Percentiles rank a stretch among this genome's conserved stretches.
These are phyloP conservation scores for Calliopum simillimum DNA, from an alignment of 2,888 invertebrate genomes.

Conservation along the genomic window DNA sequence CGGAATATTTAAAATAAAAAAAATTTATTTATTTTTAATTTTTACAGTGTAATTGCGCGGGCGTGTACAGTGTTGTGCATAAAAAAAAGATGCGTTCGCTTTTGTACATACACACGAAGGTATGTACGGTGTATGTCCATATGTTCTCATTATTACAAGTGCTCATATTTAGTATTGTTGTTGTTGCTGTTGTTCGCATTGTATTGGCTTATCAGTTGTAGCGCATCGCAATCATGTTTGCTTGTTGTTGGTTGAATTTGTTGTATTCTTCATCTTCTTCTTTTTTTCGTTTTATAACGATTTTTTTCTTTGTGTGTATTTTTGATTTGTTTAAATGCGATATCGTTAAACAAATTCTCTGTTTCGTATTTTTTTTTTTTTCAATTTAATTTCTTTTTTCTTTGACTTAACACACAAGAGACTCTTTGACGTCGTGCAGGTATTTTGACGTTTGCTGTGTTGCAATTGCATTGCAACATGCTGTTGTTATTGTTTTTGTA, in stretches of 20 bases:
- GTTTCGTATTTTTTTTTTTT: constrained; percentile 9
- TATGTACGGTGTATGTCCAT: no score
- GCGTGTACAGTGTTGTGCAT: no score
- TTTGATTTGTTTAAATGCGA: constrained; percentile 36
- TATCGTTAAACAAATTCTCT: constrained; percentile 11
- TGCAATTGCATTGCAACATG: constrained; percentile 1
- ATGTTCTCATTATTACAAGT: constrained; percentile 12
- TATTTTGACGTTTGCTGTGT: constrained; percentile 4
- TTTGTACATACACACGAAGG: no score
- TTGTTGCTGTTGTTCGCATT: constrained; percentile 18
- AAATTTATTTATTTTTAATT: no score
- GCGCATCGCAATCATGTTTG: constrained; percentile 41
- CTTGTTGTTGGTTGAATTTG: constrained; percentile 17
- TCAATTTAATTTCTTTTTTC: not conserved
- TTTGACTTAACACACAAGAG: not conserved
- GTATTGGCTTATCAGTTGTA: constrained; percentile 40
- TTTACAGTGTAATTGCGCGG: no score
- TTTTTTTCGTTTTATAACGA: not conserved
- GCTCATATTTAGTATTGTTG: constrained; percentile 17
- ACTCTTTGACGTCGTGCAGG: constrained; percentile 23
- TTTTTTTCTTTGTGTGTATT: constrained; percentile 13
- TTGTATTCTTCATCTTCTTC: not conserved
- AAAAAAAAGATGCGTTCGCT: no score
- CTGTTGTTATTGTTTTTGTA: constrained; percentile 7
- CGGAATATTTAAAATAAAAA: no score